These are phyloP conservation scores for Cantharis flavilabris DNA, from an alignment of 2,888 invertebrate genomes.

Conservation along the genomic window DNA sequence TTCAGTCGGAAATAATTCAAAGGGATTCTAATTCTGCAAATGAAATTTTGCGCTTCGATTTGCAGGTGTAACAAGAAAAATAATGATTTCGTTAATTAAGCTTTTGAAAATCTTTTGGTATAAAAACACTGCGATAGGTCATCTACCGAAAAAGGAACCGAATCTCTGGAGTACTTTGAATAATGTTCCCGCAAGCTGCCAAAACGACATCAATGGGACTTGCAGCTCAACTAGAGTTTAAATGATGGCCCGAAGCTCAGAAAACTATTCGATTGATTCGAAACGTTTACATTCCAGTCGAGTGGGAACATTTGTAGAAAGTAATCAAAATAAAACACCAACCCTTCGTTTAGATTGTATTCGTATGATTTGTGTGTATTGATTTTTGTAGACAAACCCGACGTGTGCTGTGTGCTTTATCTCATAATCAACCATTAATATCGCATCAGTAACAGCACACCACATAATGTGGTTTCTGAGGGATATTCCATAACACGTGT, in stretches of 20 bases:
- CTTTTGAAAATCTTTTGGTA: not conserved
- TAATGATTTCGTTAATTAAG: not conserved
- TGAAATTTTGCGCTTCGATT: slow-evolving; percentile 32
- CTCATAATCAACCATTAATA: slow-evolving; percentile 31
- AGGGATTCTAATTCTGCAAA: slow-evolving; percentile 32
- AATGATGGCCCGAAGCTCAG: slow-evolving; percentile 35
- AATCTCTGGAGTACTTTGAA: slow-evolving; percentile 34
- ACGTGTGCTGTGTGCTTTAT: slow-evolving; percentile 7
- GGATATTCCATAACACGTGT: slow-evolving; percentile 22
- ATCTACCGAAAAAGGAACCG: not conserved
- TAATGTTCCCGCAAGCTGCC: slow-evolving; percentile 35
- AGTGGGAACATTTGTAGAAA: not conserved
- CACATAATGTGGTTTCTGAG: slow-evolving; percentile 1
- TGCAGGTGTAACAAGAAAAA: slow-evolving; percentile 24
- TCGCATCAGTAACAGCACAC: slow-evolving; percentile 21
- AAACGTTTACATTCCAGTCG: slow-evolving; percentile 8
- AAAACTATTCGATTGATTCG: slow-evolving; percentile 35
- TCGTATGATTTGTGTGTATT: not conserved
- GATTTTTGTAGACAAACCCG: not conserved
- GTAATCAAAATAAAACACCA: not conserved
- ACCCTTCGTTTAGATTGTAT: not conserved
- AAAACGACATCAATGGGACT: slow-evolving; percentile 35
- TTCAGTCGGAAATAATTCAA: slow-evolving; percentile 29
- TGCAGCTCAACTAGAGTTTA: slow-evolving; percentile 35
- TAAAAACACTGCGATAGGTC: not conserved